Evolutionary conservation across 2,113 vertebrate genomes (phyloP).

Genomic region (Isichthys henryi): DNA sequence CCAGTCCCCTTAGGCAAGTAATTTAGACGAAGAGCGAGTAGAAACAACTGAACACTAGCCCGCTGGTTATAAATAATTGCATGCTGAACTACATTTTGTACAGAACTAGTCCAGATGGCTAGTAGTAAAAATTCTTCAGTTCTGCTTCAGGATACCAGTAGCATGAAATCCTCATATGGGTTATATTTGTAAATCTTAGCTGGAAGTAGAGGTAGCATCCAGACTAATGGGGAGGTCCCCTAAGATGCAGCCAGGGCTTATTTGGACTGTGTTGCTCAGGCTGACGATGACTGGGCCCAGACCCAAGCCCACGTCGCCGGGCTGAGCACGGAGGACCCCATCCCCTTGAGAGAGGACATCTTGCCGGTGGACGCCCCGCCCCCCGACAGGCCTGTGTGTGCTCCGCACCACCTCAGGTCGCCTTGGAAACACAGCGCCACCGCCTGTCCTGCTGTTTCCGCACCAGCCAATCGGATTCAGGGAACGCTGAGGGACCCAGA

Average conservation of each 20-base stretch:
- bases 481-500: conserved; percentile 72
- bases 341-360: conserved; percentile 65
- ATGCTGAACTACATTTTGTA: neutral
- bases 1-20: neutral
- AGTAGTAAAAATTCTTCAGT: neutral
- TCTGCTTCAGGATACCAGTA: neutral
- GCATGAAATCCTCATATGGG: neutral
- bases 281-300: neutral
- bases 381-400: conserved; percentile 27
- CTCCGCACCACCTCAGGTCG: conserved; percentile 25
- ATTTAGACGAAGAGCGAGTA: neutral
- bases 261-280: conserved; percentile 18
- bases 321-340: conserved; percentile 66
- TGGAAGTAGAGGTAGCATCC: neutral
- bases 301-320: conserved; percentile 59
- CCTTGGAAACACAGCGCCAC: conserved; percentile 12
- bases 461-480: conserved; percentile 60
- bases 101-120: neutral
- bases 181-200: neutral
- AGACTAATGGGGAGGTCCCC: neutral
- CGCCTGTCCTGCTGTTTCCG: conserved; percentile 7
- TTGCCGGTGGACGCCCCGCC: conserved; percentile 18
- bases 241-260: neutral
- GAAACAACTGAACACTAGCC: too few species aligned
- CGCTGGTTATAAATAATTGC: neutral